phyloP scores from a whole-genome alignment of 2,888 invertebrate genomes.

The Mythimna ferrago region DNA sequence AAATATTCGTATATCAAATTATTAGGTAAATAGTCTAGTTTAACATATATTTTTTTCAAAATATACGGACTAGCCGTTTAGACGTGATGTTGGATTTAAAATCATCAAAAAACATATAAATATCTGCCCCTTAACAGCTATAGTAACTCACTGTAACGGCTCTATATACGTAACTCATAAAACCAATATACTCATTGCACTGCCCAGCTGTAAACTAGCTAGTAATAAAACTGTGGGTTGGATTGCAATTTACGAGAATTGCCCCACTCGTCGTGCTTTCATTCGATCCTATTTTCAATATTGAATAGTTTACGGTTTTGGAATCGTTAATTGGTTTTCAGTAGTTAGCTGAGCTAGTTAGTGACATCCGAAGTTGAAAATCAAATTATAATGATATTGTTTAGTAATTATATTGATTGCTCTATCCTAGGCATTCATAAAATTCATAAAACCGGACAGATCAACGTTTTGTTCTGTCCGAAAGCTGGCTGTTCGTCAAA shows the following conservation, averaged over 20 bases:
- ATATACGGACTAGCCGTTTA: no score
- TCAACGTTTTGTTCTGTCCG: no score
- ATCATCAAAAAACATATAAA: no score
- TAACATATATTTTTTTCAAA: no score
- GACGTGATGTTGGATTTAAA: no score
- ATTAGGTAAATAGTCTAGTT: no score
- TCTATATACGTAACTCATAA: conserved; percentile 9
- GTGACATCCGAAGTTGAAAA: background rate
- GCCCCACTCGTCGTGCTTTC: conserved; percentile 16
- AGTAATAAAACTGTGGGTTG: conserved; percentile 27
- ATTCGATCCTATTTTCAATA: conserved; percentile 25
- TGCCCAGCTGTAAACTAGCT: conserved; percentile 16
- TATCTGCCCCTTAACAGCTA: no score
- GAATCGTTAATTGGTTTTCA: conserved; percentile 15
- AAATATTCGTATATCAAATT: no score
- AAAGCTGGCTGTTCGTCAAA: no score
- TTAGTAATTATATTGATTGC: background rate
- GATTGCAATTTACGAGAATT: conserved; percentile 38
- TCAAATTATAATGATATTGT: background rate
- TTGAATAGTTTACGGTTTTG: conserved; percentile 19
- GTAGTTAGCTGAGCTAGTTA: background rate
- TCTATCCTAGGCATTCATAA: no score
- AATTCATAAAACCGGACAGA: no score
- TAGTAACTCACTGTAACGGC: background rate
- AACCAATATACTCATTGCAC: conserved; percentile 5